Evolutionary conservation across 1,140 invertebrate species (phyloP).

Genomic region (Cotesia vestalis): DNA sequence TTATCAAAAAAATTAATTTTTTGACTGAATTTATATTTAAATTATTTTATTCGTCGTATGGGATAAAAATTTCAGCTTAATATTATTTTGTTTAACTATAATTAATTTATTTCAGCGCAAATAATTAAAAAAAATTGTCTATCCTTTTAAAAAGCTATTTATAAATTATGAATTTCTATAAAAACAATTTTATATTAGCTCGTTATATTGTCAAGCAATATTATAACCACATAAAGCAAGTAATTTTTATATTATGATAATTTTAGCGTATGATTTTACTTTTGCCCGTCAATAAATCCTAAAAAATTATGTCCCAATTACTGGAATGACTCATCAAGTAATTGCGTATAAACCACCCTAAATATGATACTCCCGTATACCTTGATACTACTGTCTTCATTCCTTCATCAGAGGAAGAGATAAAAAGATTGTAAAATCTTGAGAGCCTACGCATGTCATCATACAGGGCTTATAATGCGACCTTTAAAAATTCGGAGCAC

Average conservation of each 20-base stretch:
- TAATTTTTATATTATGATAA: constrained; percentile 56
- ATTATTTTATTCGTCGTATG: too few species aligned
- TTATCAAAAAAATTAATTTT: background rate
- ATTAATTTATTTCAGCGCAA: too few species aligned
- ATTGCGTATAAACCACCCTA: constrained; percentile 50
- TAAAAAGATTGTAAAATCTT: constrained; percentile 39
- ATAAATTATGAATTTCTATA: too few species aligned
- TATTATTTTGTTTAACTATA: too few species aligned
- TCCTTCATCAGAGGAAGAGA: background rate
- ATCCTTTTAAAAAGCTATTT: too few species aligned
- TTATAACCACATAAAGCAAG: constrained; percentile 48
- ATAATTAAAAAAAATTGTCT: too few species aligned
- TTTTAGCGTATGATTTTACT: constrained; percentile 37
- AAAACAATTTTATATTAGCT: too few species aligned
- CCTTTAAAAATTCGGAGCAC: constrained; percentile 53
- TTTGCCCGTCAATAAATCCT: constrained; percentile 53
- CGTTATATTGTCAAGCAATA: constrained; percentile 51
- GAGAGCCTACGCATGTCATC: background rate
- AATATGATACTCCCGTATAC: too few species aligned
- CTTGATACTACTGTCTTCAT: background rate
- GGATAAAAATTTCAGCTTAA: too few species aligned
- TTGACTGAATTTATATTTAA: too few species aligned
- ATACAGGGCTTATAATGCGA: constrained; percentile 9
- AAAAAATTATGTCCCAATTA: constrained; percentile 61
- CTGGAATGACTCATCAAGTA: constrained; percentile 63